Evolutionary conservation across 2,888 invertebrate genomes (phyloP), one percentile per base, ranked within the genome.

Genomic region (Epinotia ramella): DNA sequence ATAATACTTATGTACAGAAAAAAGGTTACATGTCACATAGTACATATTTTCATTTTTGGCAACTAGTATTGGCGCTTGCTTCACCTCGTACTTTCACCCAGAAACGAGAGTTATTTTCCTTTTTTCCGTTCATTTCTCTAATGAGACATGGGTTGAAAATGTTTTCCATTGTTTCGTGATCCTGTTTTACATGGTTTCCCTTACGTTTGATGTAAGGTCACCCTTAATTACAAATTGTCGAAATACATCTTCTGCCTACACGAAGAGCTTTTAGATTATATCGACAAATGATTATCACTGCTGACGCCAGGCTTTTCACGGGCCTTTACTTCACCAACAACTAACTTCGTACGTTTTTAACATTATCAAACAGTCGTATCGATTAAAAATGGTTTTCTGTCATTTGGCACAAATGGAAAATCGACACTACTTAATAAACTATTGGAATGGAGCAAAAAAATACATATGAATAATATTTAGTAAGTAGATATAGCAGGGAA

Each of bases 61-160:
- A 7, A 33, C 6, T 46, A 4, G 1, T 16, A 49, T 49, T 5
- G 13, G 49, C 49, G 5, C 13, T 49, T 53, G n/a, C 53, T 53
- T 53, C 6, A n/a, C 13, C 49, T 1, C 49, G n/a, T 49, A 49
- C 49, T 5, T 13, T 53, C 57, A 28, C n/a, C 53, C 6, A 53
- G 16, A 53, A n/a, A 53, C 6, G 1, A 53, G 1, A 53, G n/a
- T 13, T 7, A 0, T 9, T 73, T 65, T 28, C 59, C 24, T 59
- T 49, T 16, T 66, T 66, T 28, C 49, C 18, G 57, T 73, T 18
- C 44, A 46, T 49, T 65, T 49, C 13, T 24, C 65, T 66, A 71
- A 75, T 59, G 65, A 53, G 75, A 66, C 75, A 53, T 24, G 28
- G 59, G 53, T 57, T 71, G 59, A 69, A 33, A 59, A 59, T 70